These are phyloP conservation scores for Atrina japonica DNA, from an alignment of 2,888 invertebrate species.

Conservation along the genomic window DNA sequence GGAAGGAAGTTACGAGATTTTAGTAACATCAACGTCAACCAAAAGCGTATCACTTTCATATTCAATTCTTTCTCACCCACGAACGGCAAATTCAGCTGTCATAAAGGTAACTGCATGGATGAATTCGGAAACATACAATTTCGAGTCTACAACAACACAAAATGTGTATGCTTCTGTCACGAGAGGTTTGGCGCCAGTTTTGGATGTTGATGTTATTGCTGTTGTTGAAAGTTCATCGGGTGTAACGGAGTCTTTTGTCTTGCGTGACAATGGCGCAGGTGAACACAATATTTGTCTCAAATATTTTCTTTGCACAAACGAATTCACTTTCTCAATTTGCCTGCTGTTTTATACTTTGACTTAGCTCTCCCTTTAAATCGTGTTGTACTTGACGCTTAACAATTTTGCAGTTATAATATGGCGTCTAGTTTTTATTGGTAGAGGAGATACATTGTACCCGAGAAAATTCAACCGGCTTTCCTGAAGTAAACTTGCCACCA, in stretches of 20 bases:
- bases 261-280: slow-evolving; percentile 57
- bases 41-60: neutral
- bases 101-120: slow-evolving; percentile 21
- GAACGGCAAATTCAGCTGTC: neutral
- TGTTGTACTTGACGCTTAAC: neutral
- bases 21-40: neutral
- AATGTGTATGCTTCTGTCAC: slow-evolving; percentile 49
- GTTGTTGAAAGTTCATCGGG: slow-evolving; percentile 48
- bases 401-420: too few relatives aligned
- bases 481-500: too few relatives aligned
- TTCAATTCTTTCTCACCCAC: slow-evolving; percentile 5
- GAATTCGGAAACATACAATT: slow-evolving; percentile 13
- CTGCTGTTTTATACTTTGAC: too few relatives aligned
- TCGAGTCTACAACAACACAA: slow-evolving; percentile 39
- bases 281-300: neutral
- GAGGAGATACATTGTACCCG: too few relatives aligned
- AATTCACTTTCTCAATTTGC: neutral
- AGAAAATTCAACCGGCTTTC: too few relatives aligned
- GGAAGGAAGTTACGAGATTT: slow-evolving; percentile 5
- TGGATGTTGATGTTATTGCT: slow-evolving; percentile 49
- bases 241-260: slow-evolving; percentile 27
- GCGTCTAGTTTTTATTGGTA: too few relatives aligned
- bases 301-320: neutral
- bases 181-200: slow-evolving; percentile 49
- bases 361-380: too few relatives aligned